Evolutionary conservation across 2,888 invertebrate species (phyloP).

Genomic region (Nasonovia ribisnigri): DNA sequence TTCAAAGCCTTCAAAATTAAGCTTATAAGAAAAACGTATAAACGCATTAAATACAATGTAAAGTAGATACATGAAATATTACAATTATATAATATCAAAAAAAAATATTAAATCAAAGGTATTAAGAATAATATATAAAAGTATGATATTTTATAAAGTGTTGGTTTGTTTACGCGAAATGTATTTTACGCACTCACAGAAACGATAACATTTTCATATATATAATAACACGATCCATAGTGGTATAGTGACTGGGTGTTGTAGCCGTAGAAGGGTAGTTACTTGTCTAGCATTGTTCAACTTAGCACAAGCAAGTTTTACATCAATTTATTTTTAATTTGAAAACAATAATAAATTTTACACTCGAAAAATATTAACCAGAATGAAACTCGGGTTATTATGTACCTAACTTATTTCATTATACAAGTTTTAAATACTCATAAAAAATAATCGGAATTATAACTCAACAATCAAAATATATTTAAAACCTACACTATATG

Average conservation of each 20-base stretch:
- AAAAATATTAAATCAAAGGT: too few relatives aligned
- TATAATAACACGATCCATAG: neutral
- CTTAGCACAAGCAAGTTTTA: neutral
- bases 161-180: neutral
- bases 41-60: neutral
- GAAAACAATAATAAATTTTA: constrained; percentile 3
- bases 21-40: neutral
- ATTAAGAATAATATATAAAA: too few relatives aligned
- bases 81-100: neutral
- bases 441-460: neutral
- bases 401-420: neutral
- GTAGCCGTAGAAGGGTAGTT: neutral
- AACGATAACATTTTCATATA: neutral
- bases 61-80: neutral
- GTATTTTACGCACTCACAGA: neutral
- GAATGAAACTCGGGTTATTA: neutral
- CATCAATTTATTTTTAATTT: neutral
- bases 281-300: neutral
- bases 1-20: neutral
- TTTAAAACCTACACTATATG: neutral
- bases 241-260: neutral
- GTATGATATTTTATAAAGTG: neutral
- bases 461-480: neutral
- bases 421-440: neutral
- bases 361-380: neutral